phyloP scores from a whole-genome alignment of 2,888 invertebrate genomes.

The Biston betularia region DNA sequence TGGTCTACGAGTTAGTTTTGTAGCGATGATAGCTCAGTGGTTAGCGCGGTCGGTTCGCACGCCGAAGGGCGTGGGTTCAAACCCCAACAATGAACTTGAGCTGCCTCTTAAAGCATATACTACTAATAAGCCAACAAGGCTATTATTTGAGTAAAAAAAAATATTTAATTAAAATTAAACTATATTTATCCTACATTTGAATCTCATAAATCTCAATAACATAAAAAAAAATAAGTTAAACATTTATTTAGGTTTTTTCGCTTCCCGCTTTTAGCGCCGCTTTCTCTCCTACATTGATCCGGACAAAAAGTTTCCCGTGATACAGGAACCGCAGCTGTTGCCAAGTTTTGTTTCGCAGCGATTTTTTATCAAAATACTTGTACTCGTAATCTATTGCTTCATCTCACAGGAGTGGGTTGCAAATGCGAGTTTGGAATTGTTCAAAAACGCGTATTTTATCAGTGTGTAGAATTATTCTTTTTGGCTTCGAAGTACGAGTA shows the following conservation, averaged over 20 bases:
- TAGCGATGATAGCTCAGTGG: too few relatives aligned
- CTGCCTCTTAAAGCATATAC: too few relatives aligned
- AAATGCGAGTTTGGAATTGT: slow-evolving; percentile 35
- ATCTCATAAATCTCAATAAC: too few relatives aligned
- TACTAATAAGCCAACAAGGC: too few relatives aligned
- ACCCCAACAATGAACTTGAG: too few relatives aligned
- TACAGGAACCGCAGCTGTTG: slow-evolving; percentile 36
- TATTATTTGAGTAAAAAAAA: too few relatives aligned
- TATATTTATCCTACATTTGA: too few relatives aligned
- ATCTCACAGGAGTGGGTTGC: slow-evolving; percentile 30
- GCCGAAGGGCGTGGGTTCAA: too few relatives aligned
- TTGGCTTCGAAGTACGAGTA: neutral
- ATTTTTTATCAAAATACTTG: slow-evolving; percentile 39
- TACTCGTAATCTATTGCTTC: slow-evolving; percentile 26
- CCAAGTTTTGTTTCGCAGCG: slow-evolving; percentile 35
- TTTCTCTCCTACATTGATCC: slow-evolving; percentile 24
- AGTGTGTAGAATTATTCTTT: slow-evolving; percentile 4
- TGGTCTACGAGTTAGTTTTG: too few relatives aligned
- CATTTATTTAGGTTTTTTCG: slow-evolving; percentile 8
- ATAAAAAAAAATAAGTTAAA: too few relatives aligned
- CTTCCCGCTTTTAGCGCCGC: slow-evolving; percentile 5
- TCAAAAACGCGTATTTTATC: slow-evolving; percentile 25
- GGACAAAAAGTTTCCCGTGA: slow-evolving; percentile 28
- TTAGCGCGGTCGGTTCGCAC: too few relatives aligned
- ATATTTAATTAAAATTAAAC: too few relatives aligned